A percentile compares a stretch with the other conserved stretches of the same genome.
Conservation (phyloP, 1,140 invertebrate species). For the Hirudo medicinalis region DNA sequence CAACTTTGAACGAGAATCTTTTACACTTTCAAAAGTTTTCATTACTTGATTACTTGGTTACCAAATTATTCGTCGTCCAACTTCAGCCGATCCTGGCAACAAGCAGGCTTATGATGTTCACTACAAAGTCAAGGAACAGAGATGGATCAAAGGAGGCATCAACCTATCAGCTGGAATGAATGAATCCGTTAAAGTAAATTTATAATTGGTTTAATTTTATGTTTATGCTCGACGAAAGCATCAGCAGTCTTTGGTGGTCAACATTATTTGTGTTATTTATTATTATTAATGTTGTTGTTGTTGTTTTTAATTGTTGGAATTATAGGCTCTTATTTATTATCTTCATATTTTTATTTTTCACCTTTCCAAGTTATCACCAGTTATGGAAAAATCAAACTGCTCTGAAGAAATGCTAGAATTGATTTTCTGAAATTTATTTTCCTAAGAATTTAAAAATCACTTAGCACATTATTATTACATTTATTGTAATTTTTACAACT, state of each 20-base stretch:
- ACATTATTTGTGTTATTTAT: background rate
- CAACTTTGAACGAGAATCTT: too few relatives aligned
- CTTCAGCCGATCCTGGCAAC: background rate
- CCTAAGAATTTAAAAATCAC: background rate
- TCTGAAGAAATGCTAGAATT: too few relatives aligned
- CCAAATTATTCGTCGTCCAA: background rate
- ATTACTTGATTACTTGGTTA: background rate
- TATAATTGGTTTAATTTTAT: too few relatives aligned
- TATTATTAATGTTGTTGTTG: background rate
- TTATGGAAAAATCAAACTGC: too few relatives aligned
- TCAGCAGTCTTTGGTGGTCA: background rate
- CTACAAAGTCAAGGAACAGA: slow-evolving; percentile 6
- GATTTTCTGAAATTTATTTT: too few relatives aligned
- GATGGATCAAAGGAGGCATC: background rate
- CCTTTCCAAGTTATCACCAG: too few relatives aligned
- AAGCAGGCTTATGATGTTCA: background rate
- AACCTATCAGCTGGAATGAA: background rate
- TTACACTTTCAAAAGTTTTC: too few relatives aligned
- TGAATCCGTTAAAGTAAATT: background rate
- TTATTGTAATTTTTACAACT: too few relatives aligned
- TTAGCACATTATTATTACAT: background rate
- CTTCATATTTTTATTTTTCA: background rate
- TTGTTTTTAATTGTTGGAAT: background rate
- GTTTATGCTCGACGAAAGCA: too few relatives aligned
- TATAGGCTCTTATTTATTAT: background rate